These are phyloP conservation scores for Paramacrobiotus metropolitanus DNA, from an alignment of 1,140 invertebrate species.

Conservation along the genomic window DNA sequence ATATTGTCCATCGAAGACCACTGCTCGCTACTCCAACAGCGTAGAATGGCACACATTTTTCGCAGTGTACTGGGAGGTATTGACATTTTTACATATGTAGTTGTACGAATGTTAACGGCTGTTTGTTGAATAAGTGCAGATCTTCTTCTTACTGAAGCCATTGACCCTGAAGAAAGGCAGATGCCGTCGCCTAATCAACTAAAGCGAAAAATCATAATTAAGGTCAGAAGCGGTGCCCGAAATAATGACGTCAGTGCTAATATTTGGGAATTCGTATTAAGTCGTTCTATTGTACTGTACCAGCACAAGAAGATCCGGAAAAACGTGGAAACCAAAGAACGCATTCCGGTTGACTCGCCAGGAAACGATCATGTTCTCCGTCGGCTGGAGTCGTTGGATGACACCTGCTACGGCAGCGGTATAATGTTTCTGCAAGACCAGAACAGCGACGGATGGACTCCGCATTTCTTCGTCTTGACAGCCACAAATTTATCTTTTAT, in stretches of 20 bases:
- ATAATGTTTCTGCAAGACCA: constrained; percentile 69
- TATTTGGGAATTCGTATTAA: no score
- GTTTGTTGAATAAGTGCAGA: no score
- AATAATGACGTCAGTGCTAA: no score
- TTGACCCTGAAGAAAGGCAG: constrained; percentile 51
- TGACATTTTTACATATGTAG: no score
- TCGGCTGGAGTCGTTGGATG: not conserved
- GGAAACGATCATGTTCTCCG: no score
- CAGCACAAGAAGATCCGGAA: constrained; percentile 74
- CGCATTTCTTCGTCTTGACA: constrained; percentile 83
- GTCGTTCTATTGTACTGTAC: no score
- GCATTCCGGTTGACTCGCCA: not conserved
- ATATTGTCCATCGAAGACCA: constrained; percentile 97
- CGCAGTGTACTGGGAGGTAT: constrained; percentile 66
- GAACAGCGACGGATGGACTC: constrained; percentile 60
- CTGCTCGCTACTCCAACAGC: constrained; percentile 75
- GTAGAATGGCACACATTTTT: constrained; percentile 77
- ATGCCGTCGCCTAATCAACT: constrained; percentile 66
- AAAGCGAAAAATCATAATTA: constrained; percentile 52
- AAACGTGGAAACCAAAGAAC: constrained; percentile 21
- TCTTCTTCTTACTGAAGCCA: constrained; percentile 45
- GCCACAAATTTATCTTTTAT: constrained; percentile 63
- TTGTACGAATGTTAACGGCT: no score
- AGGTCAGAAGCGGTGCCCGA: no score
- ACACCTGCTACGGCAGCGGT: constrained; percentile 24